Percentiles rank a stretch among this genome's conserved stretches.
phyloP scores from a whole-genome alignment of 2,888 invertebrate genomes.

The Glaucopsyche alexis region DNA sequence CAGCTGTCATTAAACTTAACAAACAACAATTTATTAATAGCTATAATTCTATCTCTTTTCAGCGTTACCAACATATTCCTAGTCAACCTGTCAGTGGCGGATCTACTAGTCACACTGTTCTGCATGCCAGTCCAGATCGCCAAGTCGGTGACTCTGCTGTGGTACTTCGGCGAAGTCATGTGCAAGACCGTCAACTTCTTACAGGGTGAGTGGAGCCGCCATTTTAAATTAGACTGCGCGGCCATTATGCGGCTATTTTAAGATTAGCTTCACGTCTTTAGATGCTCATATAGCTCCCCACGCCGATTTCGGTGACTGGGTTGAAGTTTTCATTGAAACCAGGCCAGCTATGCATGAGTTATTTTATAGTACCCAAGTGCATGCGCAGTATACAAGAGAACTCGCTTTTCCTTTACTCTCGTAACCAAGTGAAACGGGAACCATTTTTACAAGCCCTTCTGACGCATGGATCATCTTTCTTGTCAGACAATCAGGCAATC shows the following conservation, averaged over 20 bases:
- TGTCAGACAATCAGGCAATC: no score
- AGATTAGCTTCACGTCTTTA: not conserved
- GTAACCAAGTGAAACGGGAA: no score
- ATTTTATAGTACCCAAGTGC: no score
- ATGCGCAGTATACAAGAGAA: no score
- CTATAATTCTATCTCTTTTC: conserved; percentile 55
- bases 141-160: conserved; percentile 83
- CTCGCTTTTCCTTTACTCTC: no score
- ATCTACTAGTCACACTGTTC: conserved; percentile 85
- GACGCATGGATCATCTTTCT: no score
- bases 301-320: no score
- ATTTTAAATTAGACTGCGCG: not conserved
- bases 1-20: no score
- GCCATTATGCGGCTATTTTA: not conserved
- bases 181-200: conserved; percentile 87
- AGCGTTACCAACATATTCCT: conserved; percentile 89
- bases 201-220: conserved; percentile 78
- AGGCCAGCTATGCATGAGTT: no score
- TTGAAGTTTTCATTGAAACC: no score
- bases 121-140: conserved; percentile 88
- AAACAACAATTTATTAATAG: not conserved
- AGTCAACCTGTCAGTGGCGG: conserved; percentile 86
- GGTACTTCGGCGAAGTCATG: conserved; percentile 86
- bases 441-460: no score
- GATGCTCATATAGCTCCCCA: no score